Base-by-base conservation (phyloP, 2,888 invertebrate species). In the Chloromyia formosa region DNA sequence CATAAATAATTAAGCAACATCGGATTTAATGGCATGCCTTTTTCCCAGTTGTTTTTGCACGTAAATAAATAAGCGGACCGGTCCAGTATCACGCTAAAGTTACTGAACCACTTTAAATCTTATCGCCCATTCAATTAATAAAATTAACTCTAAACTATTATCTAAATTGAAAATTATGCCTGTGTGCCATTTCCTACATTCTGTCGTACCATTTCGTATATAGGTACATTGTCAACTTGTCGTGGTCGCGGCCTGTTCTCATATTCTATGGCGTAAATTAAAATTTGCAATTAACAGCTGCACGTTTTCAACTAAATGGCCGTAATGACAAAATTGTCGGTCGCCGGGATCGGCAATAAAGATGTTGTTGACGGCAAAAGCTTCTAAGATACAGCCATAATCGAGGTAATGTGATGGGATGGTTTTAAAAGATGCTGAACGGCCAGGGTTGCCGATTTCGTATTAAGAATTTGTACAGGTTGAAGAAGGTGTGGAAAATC, bases 161-260 rank as follows among this genome's bases (percentile, higher is more conserved):
- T 66, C 23, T 66, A 66, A 66, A 66, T 66, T 49, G 66, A 66
- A 66, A 66, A 66, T 66, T 66, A 66, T 62, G n/a, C 18, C 42
- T 49, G 62, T n/a, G 27, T 35, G n/a, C 62, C 62, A 16, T 40
- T 40, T 40, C 40, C 35, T 40, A 22, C 45, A n/a, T 66, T 49
- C 18, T 22, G 42, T 66, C 45, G 42, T 64, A 35, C 3, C 27
- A 49, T 22, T 66, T 66, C 45, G 62, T 64, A 35, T 35, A 35
- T 42, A n/a, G 49, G 62, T 64, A 35, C 7, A 35, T 42, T 40
- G 49, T 49, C 66, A 66, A 20, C 49, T 23, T 18, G 42, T 62
- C 12, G 12, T 40, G 2, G 27, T 35, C 27, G 27, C 7, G 27
- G 40, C 18, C 62, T 35, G 49, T 49, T 62, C 62, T 7, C 40